A percentile compares a stretch with the other conserved stretches of the same genome.
These are phyloP conservation scores for Sylvilagus floridanus DNA, from an alignment of 2,797 vertebrate genomes.

Conservation along the genomic window DNA sequence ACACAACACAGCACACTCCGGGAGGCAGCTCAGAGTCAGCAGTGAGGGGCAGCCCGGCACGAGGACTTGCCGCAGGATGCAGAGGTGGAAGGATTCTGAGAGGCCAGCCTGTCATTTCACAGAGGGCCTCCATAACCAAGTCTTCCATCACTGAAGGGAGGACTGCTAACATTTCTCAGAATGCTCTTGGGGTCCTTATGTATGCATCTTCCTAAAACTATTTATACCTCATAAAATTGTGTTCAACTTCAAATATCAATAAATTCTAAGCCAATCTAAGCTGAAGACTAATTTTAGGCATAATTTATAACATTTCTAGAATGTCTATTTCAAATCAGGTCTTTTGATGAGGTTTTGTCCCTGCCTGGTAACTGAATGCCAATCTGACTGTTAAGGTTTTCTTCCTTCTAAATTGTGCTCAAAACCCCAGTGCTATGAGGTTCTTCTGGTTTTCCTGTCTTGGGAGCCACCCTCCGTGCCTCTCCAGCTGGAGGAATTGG, in stretches of 20 bases:
- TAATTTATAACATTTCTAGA: slow-evolving; percentile 59
- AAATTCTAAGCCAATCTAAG: slow-evolving; percentile 29
- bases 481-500: no score
- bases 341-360: no score
- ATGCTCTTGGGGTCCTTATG: slow-evolving; percentile 50
- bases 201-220: slow-evolving; percentile 65
- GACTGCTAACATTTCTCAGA: background rate
- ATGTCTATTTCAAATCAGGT: slow-evolving; percentile 24
- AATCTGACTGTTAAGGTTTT: no score
- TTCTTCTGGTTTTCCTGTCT: no score
- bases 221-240: slow-evolving; percentile 60
- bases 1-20: no score
- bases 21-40: background rate
- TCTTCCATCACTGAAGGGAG: slow-evolving; percentile 47
- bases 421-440: no score
- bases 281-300: slow-evolving; percentile 67
- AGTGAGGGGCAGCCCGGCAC: background rate
- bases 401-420: no score
- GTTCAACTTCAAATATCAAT: slow-evolving; percentile 50
- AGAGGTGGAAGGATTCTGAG: background rate
- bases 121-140: background rate
- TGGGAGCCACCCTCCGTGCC: no score
- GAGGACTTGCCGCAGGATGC: background rate
- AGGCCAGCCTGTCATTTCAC: background rate
- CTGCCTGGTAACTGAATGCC: no score